Evolutionary conservation across 2,888 invertebrate species (phyloP).

Genomic region (Piscicola geometra): DNA sequence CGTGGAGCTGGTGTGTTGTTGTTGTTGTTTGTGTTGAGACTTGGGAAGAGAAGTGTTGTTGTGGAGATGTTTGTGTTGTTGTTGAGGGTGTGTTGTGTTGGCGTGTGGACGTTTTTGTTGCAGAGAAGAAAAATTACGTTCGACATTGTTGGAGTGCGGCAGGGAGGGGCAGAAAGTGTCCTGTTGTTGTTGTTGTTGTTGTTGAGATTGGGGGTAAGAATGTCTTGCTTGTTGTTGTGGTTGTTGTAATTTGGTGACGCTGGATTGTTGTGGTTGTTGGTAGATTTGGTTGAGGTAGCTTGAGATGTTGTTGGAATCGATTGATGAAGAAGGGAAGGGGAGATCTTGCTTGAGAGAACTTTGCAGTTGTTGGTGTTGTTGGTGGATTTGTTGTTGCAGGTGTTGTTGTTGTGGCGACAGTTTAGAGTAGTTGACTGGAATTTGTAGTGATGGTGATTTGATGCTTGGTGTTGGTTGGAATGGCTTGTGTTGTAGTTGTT

Average conservation of each 20-base stretch:
- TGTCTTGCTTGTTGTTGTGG: neutral
- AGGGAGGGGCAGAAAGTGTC: neutral
- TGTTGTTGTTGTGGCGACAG: constrained; percentile 4
- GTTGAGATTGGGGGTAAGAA: neutral
- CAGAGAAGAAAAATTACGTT: neutral
- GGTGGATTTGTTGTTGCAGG: neutral
- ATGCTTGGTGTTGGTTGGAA: neutral
- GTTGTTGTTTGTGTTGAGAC: constrained; percentile 3
- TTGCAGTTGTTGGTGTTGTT: constrained; percentile 19
- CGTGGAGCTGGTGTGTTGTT: too few species aligned
- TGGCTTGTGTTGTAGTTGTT: neutral
- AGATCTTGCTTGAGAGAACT: neutral
- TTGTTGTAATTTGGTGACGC: too few species aligned
- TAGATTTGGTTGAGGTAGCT: too few species aligned
- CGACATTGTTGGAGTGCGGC: neutral
- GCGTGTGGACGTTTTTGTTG: neutral
- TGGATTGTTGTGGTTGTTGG: too few species aligned
- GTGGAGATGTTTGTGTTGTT: constrained; percentile 4
- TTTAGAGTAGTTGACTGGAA: neutral
- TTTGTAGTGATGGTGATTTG: neutral
- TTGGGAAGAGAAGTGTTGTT: too few species aligned
- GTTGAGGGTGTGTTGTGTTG: neutral
- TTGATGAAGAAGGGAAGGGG: too few species aligned
- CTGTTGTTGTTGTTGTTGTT: neutral
- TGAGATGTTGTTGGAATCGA: too few species aligned